Percentiles rank a stretch among this genome's conserved stretches.
Conservation (phyloP, 2,113 vertebrate species). For the Mus spicilegus region DNA sequence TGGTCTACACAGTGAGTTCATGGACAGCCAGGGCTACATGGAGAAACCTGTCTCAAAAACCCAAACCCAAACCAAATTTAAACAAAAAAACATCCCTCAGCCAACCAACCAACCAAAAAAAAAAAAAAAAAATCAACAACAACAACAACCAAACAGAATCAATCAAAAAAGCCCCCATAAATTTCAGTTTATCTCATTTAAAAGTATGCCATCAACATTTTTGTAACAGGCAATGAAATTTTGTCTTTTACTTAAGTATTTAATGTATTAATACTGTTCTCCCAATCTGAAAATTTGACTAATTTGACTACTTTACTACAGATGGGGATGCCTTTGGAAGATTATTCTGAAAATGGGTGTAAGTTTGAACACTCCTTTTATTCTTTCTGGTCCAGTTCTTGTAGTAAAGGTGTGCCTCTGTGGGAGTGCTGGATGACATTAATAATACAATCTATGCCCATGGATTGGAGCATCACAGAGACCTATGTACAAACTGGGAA, state of each 20-base stretch:
- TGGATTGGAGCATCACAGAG: neutral
- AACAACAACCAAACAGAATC: neutral
- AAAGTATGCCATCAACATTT: neutral
- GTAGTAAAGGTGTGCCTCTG: neutral
- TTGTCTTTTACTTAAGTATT: neutral
- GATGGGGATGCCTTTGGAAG: neutral
- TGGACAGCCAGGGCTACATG: neutral
- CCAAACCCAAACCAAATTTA: neutral
- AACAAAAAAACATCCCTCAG: neutral
- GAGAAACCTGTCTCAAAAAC: neutral
- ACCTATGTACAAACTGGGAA: neutral
- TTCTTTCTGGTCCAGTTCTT: neutral
- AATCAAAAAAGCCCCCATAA: neutral
- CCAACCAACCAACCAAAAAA: neutral
- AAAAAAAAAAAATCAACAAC: neutral
- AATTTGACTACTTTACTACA: neutral
- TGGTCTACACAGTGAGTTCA: neutral
- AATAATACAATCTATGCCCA: neutral
- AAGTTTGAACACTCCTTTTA: neutral
- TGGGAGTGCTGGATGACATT: neutral
- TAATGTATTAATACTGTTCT: neutral
- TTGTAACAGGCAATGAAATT: neutral
- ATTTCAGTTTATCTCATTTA: neutral
- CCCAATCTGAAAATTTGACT: neutral
- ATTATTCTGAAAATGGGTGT: constrained; percentile 6